Percentiles rank a stretch among this genome's conserved stretches.
phyloP scores from a whole-genome alignment of 2,888 invertebrate species.

The Adineta ricciae region DNA sequence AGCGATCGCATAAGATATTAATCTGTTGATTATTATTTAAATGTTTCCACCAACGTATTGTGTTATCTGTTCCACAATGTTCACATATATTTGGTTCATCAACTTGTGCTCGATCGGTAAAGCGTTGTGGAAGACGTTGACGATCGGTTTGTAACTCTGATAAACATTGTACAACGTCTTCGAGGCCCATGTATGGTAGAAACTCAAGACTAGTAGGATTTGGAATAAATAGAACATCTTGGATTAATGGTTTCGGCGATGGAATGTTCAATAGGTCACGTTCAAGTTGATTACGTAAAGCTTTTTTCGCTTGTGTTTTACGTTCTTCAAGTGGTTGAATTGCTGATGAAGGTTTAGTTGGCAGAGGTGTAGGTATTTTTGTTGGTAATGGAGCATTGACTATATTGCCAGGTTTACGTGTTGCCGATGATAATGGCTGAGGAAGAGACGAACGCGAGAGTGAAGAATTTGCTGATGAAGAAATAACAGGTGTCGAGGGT shows the following conservation, averaged over 20 bases:
- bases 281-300: conserved; percentile 82
- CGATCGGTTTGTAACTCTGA: conserved; percentile 49
- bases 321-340: conserved; percentile 87
- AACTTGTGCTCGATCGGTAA: conserved; percentile 7
- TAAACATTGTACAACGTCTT: conserved; percentile 75
- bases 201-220: conserved; percentile 96
- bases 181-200: conserved; percentile 84
- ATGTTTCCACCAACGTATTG: conserved; percentile 70
- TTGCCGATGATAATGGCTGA: neutral
- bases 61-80: conserved; percentile 94
- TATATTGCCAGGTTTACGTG: neutral
- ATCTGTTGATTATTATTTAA: conserved; percentile 3
- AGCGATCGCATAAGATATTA: conserved; percentile 87
- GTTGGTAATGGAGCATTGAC: neutral
- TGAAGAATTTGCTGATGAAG: neutral
- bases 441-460: neutral
- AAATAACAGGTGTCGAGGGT: neutral
- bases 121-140: neutral
- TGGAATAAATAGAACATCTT: conserved; percentile 98
- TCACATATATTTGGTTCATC: conserved; percentile 77
- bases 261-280: conserved; percentile 64
- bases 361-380: no score
- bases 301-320: conserved; percentile 90
- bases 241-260: conserved; percentile 92
- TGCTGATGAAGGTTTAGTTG: neutral